Base-by-base conservation (phyloP, 2,797 vertebrate species). In the Sphaeramia orbicularis region DNA sequence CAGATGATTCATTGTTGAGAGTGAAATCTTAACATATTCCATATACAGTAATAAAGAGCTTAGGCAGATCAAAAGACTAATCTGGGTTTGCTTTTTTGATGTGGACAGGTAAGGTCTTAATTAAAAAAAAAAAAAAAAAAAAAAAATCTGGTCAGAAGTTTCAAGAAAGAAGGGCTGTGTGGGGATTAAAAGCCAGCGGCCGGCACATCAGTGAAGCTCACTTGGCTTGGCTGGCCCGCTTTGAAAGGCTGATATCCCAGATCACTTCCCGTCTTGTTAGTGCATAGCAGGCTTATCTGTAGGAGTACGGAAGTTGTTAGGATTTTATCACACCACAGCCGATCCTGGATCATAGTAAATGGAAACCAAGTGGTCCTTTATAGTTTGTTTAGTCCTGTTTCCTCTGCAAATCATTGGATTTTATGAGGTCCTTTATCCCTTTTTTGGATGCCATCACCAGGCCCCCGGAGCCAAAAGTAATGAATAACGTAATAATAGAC, bases 201-300 rank as follows among this genome's bases (percentile, higher is more conserved):
- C 65, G 71, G 81, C 83, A 86, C 84, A 84, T 91, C 90, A 88
- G 78, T 85, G 83, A 90, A 71, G 80, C 83, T 81, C 84, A 72
- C 85, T 91, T 90, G 83, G 88, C 87, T 91, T 84, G 19, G 51
- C 74, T 79, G 83, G 76, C 79, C 76, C 57, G 68, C 91, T 94
- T 92, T 93, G 92, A 92, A 92, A 93, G 83, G 48, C 73, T 90
- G 88, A 93, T 92, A 92, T 89, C 91, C 88, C 85, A 87, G 91
- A 92, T 93, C 90, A 72, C 85, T 89, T 90, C 85, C 90, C 77
- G 43, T 84, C 86, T 82, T 81, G 81, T 91, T 90, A 91, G 84
- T 89, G 79, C 91, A 93, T 84, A 85, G 89, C 85, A 55, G 72
- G 79, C 86, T 91, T 91, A 93, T 94, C 92, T 90, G 55, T 27